These are phyloP conservation scores for Anadara kagoshimensis DNA, from an alignment of 1,140 invertebrate genomes.

Conservation along the genomic window DNA sequence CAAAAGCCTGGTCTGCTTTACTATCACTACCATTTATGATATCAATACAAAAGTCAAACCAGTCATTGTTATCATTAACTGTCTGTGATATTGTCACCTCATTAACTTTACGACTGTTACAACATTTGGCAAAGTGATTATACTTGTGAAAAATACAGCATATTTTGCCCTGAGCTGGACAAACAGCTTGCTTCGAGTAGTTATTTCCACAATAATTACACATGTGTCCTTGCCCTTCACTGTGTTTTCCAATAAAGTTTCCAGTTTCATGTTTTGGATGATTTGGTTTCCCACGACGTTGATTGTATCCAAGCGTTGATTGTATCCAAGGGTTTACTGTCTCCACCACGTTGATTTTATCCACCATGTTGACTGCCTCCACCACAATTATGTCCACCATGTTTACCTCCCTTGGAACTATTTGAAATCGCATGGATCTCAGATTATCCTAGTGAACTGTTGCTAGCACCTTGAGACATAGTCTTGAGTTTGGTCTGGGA, in stretches of 20 bases:
- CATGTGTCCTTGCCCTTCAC: too few relatives aligned
- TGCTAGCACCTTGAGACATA: too few relatives aligned
- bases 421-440: too few relatives aligned
- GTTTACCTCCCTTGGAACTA: too few relatives aligned
- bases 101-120: constrained; percentile 1
- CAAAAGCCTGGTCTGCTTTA: constrained; percentile 20
- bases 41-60: constrained; percentile 26
- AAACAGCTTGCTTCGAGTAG: not conserved
- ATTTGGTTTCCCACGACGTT: too few relatives aligned
- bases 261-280: too few relatives aligned
- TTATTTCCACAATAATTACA: constrained; percentile 9
- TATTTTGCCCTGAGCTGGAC: constrained; percentile 26
- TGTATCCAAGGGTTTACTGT: too few relatives aligned
- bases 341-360: not conserved
- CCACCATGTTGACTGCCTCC: not conserved
- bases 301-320: too few relatives aligned
- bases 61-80: not conserved
- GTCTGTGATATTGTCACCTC: not conserved
- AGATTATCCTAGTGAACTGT: too few relatives aligned
- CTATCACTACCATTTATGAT: constrained; percentile 9
- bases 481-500: constrained; percentile 23
- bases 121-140: constrained; percentile 26
- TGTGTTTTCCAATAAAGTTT: too few relatives aligned
- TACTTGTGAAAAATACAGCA: constrained; percentile 22
- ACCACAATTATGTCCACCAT: not conserved